Conservation (phyloP, 1,140 invertebrate genomes). For the Drosophila serrata region DNA sequence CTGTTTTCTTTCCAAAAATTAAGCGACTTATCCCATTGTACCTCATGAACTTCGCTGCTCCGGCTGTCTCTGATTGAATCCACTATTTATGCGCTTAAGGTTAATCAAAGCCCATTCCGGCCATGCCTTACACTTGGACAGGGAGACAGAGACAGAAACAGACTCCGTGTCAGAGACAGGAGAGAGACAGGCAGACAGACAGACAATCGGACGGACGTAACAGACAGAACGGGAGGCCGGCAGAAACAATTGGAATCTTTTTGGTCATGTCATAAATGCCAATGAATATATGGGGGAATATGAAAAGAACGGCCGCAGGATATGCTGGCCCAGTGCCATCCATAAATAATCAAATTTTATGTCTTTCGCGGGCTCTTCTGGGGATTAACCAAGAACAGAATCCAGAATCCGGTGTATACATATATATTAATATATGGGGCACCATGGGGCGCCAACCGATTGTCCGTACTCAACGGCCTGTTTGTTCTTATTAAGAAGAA, state of each 20-base stretch:
- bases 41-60: constrained; percentile 18
- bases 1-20: not conserved
- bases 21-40: constrained; percentile 10
- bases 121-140: constrained; percentile 73
- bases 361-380: constrained; percentile 64
- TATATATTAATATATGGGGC: constrained; percentile 56
- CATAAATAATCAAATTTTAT: constrained; percentile 84
- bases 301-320: constrained; percentile 65
- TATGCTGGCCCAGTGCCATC: constrained; percentile 78
- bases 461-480: constrained; percentile 81
- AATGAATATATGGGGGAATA: constrained; percentile 60
- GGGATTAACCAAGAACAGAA: constrained; percentile 68
- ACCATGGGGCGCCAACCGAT: constrained; percentile 81
- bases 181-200: constrained; percentile 9
- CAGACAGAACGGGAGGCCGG: constrained; percentile 50
- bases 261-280: constrained; percentile 80
- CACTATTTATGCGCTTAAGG: constrained; percentile 83
- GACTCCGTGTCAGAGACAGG: constrained; percentile 10
- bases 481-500: constrained; percentile 77
- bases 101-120: constrained; percentile 80
- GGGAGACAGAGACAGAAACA: constrained; percentile 29
- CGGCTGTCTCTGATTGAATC: constrained; percentile 73
- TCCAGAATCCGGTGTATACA: constrained; percentile 24
- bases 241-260: constrained; percentile 79
- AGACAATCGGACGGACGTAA: not conserved